phyloP scores from a whole-genome alignment of 2,888 invertebrate species.

The Zhuqinia jingwanae region DNA sequence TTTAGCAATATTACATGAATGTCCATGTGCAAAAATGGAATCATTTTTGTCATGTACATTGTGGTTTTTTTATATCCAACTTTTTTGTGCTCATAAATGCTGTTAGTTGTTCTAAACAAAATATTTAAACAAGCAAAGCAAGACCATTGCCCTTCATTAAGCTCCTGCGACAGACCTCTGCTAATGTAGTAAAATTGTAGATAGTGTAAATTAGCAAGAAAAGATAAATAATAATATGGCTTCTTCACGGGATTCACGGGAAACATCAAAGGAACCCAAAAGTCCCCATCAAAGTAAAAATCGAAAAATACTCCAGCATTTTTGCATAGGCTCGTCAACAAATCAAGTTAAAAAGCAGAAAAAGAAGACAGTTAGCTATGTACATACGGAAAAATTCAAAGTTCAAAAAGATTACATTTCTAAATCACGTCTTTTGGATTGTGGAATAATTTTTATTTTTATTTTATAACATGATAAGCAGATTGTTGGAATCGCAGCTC shows the following conservation, averaged over 20 bases:
- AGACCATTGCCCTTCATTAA: too few species aligned
- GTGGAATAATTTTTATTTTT: slow-evolving; percentile 13
- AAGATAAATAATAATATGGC: too few species aligned
- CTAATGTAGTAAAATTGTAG: too few species aligned
- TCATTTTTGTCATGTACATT: not conserved
- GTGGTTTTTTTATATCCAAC: not conserved
- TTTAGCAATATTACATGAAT: not conserved
- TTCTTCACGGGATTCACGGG: slow-evolving; percentile 41
- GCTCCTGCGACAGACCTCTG: too few species aligned
- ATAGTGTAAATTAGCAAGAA: too few species aligned
- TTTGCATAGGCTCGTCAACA: slow-evolving; percentile 45
- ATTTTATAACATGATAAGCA: slow-evolving; percentile 41
- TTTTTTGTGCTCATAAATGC: too few species aligned
- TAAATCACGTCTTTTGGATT: too few species aligned
- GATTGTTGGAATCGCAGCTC: slow-evolving; percentile 78
- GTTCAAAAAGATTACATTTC: too few species aligned
- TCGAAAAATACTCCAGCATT: slow-evolving; percentile 39
- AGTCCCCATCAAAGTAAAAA: slow-evolving; percentile 55
- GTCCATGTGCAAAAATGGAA: not conserved
- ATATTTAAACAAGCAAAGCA: too few species aligned
- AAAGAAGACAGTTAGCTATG: slow-evolving; percentile 38
- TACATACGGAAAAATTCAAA: too few species aligned
- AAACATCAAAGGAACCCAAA: slow-evolving; percentile 34
- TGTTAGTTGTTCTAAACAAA: too few species aligned
- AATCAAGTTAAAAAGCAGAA: slow-evolving; percentile 39